Conservation (phyloP, 2,113 vertebrate species). For the Cervus canadensis region DNA sequence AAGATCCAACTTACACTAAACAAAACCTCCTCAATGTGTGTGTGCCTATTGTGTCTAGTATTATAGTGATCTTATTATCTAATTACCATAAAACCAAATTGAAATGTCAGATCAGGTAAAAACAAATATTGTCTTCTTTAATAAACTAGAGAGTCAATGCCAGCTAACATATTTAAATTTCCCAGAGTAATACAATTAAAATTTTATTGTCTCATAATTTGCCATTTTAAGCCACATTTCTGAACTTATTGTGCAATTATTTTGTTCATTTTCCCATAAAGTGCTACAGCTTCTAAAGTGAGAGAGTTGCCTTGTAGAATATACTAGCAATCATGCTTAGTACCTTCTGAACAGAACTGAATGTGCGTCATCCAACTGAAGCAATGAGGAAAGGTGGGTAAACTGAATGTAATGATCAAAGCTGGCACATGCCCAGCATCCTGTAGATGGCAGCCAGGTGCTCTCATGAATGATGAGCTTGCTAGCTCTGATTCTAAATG, state of each 20-base stretch:
- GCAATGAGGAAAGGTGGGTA: background rate
- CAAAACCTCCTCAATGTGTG: background rate
- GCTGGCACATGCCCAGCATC: background rate
- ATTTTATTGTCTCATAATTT: slow-evolving; percentile 23
- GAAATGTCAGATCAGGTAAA: background rate
- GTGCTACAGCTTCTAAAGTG: background rate
- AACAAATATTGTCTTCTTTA: background rate
- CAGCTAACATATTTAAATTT: slow-evolving; percentile 36
- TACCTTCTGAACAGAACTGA: background rate
- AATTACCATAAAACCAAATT: background rate
- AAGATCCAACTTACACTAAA: background rate
- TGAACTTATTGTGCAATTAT: slow-evolving; percentile 4
- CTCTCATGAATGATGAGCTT: slow-evolving; percentile 4
- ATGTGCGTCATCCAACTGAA: background rate
- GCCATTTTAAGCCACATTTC: background rate
- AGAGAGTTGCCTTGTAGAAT: background rate
- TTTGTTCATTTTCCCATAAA: background rate
- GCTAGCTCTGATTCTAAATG: slow-evolving; percentile 46
- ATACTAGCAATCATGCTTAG: background rate
- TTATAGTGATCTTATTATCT: background rate
- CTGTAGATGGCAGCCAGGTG: slow-evolving; percentile 36
- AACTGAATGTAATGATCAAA: slow-evolving; percentile 35
- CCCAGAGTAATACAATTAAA: background rate
- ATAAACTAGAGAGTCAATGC: background rate
- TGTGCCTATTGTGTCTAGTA: background rate